Base-by-base conservation (phyloP, 2,888 invertebrate genomes). In the Lepidonotus clava region DNA sequence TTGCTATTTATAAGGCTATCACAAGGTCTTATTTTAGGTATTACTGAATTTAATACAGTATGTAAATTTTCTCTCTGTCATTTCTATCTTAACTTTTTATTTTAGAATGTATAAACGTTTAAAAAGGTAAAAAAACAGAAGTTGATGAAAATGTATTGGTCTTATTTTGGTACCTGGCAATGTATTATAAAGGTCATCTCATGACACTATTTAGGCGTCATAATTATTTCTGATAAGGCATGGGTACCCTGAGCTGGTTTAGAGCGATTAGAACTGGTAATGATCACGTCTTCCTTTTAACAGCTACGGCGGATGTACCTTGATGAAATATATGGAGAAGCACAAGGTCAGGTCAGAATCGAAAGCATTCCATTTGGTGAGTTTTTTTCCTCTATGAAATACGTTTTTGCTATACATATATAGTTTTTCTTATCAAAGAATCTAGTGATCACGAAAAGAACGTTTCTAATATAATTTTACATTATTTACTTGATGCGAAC, bases 271-370 rank as follows among this genome's bases (percentile, higher is more conserved):
- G n/a, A n/a, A n/a, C n/a, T n/a, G n/a, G n/a, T n/a, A n/a, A n/a
- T n/a, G n/a, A n/a, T n/a, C n/a, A n/a, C n/a, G n/a, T n/a, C n/a
- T n/a, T n/a, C n/a, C n/a, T n/a, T n/a, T n/a, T n/a, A n/a, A n/a
- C 90, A 93, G 93, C 86, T 94, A 94, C 91, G 90, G 90, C 18
- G 94, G 92, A 89, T 94, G 92, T 87, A 94, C 91, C 87, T 91
- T 94, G 87, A 92, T 92, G 87, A 94, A 94, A 87, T 94, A 94
- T 88, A 94, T 94, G 94, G 94, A 93, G 53, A 95, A 95, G 90
- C 94, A 95, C 90, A 94, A 94, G 89, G 92, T 94, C n/a, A 92
- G 93, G 85, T 89, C 93, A 6, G 94, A 95, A 88, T 92, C 92
- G 88, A 93, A 92, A 91, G 94, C 94, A 87, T 94, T 94, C 90